These are phyloP conservation scores for Eurosta solidaginis DNA, from an alignment of 1,140 invertebrate species.

Conservation along the genomic window DNA sequence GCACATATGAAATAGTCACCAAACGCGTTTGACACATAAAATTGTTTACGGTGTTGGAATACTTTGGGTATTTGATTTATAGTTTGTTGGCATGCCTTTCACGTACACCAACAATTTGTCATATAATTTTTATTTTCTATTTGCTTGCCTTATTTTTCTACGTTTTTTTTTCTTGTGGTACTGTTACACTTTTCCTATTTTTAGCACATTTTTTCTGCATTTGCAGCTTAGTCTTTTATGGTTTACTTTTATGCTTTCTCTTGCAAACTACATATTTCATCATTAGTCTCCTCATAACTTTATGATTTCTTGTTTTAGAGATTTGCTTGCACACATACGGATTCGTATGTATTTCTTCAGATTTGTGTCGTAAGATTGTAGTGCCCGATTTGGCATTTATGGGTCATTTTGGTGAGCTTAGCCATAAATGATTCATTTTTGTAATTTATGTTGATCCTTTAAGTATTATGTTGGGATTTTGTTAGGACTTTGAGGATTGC, in stretches of 20 bases:
- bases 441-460: background rate
- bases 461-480: background rate
- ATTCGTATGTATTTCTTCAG: background rate
- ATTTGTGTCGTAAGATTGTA: background rate
- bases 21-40: constrained; percentile 20
- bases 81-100: constrained; percentile 6
- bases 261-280: background rate
- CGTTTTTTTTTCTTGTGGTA: background rate
- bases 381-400: constrained; percentile 4
- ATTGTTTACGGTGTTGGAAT: background rate
- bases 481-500: background rate
- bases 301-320: no score
- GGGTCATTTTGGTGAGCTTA: constrained; percentile 19
- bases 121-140: background rate
- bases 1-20: background rate
- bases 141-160: background rate
- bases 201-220: background rate
- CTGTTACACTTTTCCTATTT: background rate
- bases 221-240: background rate
- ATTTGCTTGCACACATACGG: no score
- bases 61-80: constrained; percentile 3
- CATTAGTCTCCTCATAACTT: no score
- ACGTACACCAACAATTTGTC: constrained; percentile 30
- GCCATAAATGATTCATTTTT: background rate
- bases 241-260: background rate